Evolutionary conservation across 2,888 invertebrate species (phyloP).

Genomic region (Chironomus riparius): DNA sequence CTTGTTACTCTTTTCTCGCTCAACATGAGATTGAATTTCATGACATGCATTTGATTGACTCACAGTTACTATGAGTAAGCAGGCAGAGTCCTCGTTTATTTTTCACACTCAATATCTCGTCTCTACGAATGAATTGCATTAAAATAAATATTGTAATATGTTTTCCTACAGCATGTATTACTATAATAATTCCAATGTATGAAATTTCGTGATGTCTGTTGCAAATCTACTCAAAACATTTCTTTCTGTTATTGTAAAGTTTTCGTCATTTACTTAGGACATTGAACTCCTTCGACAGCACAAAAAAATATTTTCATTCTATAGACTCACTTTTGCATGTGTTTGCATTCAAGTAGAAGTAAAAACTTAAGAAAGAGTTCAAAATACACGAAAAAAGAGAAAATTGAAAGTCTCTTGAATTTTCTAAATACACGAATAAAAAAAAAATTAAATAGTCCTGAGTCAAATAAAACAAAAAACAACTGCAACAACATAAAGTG

Average conservation of each 20-base stretch:
- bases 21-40: constrained; percentile 3
- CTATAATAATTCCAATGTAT: background rate
- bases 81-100: background rate
- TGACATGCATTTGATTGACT: background rate
- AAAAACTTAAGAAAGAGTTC: too few species aligned
- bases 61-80: background rate
- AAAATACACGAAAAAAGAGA: background rate
- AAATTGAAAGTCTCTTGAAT: background rate
- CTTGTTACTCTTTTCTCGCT: background rate
- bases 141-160: background rate
- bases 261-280: background rate
- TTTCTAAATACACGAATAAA: background rate
- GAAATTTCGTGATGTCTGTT: background rate
- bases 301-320: background rate
- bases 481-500: background rate
- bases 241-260: background rate
- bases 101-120: background rate
- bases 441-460: background rate
- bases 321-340: background rate
- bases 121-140: background rate
- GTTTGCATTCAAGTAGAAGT: background rate
- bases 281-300: constrained; percentile 1
- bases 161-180: too few species aligned
- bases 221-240: background rate
- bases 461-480: background rate